Evolutionary conservation across 2,113 vertebrate genomes (phyloP).

Genomic region (Hypomesus transpacificus): DNA sequence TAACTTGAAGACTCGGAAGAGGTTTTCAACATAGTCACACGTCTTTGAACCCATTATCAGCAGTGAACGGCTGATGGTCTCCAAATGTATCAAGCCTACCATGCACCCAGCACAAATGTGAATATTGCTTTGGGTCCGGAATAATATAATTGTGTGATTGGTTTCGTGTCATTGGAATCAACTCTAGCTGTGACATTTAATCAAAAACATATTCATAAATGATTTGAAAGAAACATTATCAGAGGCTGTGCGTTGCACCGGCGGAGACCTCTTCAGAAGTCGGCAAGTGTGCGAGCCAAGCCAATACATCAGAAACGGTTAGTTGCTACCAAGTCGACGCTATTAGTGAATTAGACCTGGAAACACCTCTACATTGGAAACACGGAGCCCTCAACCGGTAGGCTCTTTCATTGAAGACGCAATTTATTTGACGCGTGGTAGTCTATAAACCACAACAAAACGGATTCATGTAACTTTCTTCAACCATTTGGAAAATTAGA

Average conservation of each 20-base stretch:
- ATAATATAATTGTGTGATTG: background rate
- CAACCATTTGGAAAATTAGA: constrained; percentile 29
- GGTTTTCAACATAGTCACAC: constrained; percentile 8
- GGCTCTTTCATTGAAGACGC: constrained; percentile 2
- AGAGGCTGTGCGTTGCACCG: no score
- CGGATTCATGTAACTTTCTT: constrained; percentile 58
- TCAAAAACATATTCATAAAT: background rate
- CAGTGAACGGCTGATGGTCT: background rate
- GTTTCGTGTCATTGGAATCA: background rate
- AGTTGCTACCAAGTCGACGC: no score
- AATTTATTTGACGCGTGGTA: constrained; percentile 23
- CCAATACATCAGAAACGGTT: no score
- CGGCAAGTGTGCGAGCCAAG: background rate
- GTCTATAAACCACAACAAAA: constrained; percentile 16
- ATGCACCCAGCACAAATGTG: background rate
- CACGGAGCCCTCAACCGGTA: background rate
- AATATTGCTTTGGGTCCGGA: background rate
- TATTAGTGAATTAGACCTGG: no score
- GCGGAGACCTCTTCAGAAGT: background rate
- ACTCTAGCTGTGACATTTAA: background rate
- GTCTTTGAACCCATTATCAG: constrained; percentile 8
- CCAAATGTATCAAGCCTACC: no score
- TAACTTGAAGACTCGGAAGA: constrained; percentile 10
- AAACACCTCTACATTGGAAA: no score
- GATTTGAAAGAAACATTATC: no score